A percentile compares a stretch with the other conserved stretches of the same genome.
phyloP scores from a whole-genome alignment of 2,113 vertebrate species.

The Poecile atricapillus region DNA sequence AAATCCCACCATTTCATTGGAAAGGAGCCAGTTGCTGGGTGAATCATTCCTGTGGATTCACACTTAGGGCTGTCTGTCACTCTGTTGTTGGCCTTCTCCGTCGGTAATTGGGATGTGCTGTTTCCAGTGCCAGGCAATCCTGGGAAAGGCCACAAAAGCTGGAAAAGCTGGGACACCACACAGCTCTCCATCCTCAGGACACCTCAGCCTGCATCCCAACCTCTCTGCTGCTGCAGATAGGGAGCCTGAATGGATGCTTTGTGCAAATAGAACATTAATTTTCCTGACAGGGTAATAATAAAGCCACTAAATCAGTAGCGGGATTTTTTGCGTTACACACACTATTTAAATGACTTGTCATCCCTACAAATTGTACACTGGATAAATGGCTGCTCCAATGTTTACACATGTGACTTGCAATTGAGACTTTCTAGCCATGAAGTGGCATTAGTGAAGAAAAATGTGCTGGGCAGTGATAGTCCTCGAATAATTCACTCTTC shows the following conservation, averaged over 20 bases:
- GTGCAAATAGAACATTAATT: slow-evolving; percentile 53
- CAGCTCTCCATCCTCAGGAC: background rate
- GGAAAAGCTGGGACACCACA: background rate
- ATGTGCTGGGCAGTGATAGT: background rate
- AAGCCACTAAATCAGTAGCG: slow-evolving; percentile 33
- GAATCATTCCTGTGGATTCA: background rate
- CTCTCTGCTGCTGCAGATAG: background rate
- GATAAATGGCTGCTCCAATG: slow-evolving; percentile 2
- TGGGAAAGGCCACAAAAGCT: background rate
- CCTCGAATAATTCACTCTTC: background rate
- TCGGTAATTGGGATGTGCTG: background rate
- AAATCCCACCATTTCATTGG: background rate
- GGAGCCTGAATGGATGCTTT: background rate
- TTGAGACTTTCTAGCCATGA: background rate
- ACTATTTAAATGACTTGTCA: slow-evolving; percentile 44
- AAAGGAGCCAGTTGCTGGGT: background rate
- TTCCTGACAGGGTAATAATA: slow-evolving; percentile 52
- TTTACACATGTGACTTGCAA: background rate
- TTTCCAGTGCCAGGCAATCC: background rate
- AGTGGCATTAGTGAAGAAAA: background rate
- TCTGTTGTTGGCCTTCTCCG: background rate
- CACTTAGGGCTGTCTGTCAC: background rate
- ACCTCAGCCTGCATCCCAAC: background rate
- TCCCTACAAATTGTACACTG: background rate
- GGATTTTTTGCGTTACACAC: background rate